Percentiles rank a stretch among this genome's conserved stretches.
phyloP scores from a whole-genome alignment of 64 coral and sea anemone genomes.

The Montipora efflorescens region DNA sequence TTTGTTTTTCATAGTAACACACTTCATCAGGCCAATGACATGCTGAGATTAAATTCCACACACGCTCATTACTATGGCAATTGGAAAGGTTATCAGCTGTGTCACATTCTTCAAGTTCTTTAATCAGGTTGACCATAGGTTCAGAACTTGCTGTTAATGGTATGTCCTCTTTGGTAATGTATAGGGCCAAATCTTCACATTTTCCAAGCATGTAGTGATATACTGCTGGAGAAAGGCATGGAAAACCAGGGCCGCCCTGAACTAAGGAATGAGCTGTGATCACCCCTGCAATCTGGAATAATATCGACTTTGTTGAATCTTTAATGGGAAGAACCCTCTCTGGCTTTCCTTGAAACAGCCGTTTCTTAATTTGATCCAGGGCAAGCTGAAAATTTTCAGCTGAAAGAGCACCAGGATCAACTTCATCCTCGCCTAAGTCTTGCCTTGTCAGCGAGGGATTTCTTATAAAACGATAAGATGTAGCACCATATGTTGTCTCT shows the following conservation, averaged over 20 bases:
- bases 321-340: conserved; percentile 1
- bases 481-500: conserved; percentile 34
- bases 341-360: conserved; percentile 18
- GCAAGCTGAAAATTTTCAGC: conserved; percentile 23
- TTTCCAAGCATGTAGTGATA: not conserved
- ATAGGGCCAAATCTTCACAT: conserved; percentile 2
- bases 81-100: not conserved
- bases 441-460: not conserved
- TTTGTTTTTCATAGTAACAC: not conserved
- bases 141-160: not conserved
- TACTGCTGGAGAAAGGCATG: conserved; percentile 15
- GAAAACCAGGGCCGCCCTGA: conserved; percentile 29
- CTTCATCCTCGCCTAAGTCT: conserved; percentile 22
- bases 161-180: conserved; percentile 14
- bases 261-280: conserved; percentile 38
- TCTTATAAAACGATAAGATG: conserved; percentile 40
- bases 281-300: conserved; percentile 16
- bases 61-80: not conserved
- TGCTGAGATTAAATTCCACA: not conserved
- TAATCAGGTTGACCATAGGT: not conserved
- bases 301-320: not conserved
- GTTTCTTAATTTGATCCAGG: conserved; percentile 31
- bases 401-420: not conserved
- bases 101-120: not conserved
- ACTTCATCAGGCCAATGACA: not conserved